These are phyloP conservation scores for Marmota monax DNA, from an alignment of 2,113 vertebrate species.

Conservation along the genomic window DNA sequence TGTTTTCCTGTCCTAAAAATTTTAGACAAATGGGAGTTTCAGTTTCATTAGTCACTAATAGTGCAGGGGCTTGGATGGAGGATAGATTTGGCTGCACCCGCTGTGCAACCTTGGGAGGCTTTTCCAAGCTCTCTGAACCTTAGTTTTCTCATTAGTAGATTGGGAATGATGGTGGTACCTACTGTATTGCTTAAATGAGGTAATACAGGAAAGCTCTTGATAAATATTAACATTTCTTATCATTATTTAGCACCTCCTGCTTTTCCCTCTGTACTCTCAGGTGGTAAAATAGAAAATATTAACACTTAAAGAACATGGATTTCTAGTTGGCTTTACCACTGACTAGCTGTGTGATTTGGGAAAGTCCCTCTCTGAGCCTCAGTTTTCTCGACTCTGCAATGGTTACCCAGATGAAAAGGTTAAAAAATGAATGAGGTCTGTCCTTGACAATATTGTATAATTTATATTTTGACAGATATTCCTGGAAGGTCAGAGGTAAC, in stretches of 20 bases:
- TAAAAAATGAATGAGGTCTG: not conserved
- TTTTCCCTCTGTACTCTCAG: not conserved
- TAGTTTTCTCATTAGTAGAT: not conserved
- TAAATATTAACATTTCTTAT: not conserved
- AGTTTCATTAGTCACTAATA: not conserved
- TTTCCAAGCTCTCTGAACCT: not conserved
- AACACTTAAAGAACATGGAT: not conserved
- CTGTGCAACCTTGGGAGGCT: not conserved
- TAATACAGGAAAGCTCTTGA: not conserved
- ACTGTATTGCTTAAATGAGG: not conserved
- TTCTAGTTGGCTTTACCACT: not conserved
- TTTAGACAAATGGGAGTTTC: not conserved
- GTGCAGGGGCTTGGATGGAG: not conserved
- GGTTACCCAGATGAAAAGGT: not conserved
- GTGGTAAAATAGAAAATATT: not conserved
- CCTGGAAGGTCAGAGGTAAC: too few relatives aligned
- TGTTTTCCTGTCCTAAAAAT: too few relatives aligned
- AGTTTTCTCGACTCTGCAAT: slow-evolving; percentile 4
- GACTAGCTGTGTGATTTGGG: slow-evolving; percentile 1
- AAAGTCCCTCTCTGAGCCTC: not conserved
- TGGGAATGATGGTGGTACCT: not conserved
- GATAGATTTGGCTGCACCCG: not conserved
- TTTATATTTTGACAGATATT: not conserved
- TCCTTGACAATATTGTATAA: not conserved
- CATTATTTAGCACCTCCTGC: not conserved